These are phyloP conservation scores for Trematocara nigrifrons DNA, from an alignment of 2,113 vertebrate species.

Conservation along the genomic window DNA sequence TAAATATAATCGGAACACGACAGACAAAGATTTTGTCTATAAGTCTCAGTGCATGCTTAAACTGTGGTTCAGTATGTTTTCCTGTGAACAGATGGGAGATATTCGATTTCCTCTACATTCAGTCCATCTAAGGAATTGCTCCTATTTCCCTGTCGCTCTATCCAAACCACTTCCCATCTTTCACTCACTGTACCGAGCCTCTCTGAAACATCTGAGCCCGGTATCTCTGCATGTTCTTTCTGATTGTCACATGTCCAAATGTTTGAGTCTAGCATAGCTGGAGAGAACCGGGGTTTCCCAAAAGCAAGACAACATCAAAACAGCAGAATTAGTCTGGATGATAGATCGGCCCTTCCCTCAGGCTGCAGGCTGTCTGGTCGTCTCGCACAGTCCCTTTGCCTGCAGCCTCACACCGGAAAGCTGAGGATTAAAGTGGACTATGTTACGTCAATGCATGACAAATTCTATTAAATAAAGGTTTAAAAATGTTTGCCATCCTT, in stretches of 20 bases:
- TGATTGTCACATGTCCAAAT: neutral
- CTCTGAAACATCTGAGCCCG: neutral
- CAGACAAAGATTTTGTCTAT: neutral
- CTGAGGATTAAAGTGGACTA: conserved; percentile 14
- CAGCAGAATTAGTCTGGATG: conserved; percentile 23
- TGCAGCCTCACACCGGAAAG: neutral
- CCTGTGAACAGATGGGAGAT: neutral
- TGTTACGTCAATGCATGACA: neutral
- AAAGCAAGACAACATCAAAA: conserved; percentile 28
- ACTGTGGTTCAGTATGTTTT: neutral
- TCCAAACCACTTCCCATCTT: neutral
- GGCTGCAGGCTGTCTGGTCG: conserved; percentile 27
- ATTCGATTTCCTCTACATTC: neutral
- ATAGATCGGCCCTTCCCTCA: conserved; percentile 1
- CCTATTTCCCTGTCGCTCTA: neutral
- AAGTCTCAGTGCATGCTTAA: neutral
- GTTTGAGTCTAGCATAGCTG: neutral
- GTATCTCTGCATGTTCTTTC: neutral
- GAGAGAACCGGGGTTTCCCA: neutral
- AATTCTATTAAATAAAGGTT: conserved; percentile 22
- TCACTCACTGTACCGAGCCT: neutral
- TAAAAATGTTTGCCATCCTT: neutral
- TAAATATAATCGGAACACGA: neutral
- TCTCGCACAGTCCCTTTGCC: neutral
- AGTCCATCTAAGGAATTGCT: neutral